phyloP scores from a whole-genome alignment of 2,797 vertebrate genomes.

The Centropyge bicolor region DNA sequence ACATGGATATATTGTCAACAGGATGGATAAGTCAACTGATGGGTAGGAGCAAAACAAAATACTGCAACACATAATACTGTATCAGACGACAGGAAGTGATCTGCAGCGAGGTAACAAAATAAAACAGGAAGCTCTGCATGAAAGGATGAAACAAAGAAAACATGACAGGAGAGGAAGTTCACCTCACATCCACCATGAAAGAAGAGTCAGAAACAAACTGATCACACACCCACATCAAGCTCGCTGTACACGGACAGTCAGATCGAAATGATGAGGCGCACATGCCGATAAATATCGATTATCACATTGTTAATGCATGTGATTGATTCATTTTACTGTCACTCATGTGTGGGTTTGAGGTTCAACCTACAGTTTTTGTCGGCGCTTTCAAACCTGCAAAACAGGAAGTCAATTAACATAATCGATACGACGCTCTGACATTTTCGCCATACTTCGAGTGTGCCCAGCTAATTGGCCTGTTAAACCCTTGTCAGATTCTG shows the following conservation, averaged over 20 bases:
- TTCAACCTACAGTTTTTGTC: conserved; percentile 54
- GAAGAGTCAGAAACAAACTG: not conserved
- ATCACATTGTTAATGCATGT: conserved; percentile 33
- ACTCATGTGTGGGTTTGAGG: conserved; percentile 33
- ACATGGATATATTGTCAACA: not conserved
- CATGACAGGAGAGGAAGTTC: too few relatives aligned
- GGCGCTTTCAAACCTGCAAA: conserved; percentile 50
- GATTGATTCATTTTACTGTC: conserved; percentile 57
- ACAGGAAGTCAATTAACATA: conserved; percentile 57
- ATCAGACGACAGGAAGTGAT: too few relatives aligned
- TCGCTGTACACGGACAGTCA: not conserved
- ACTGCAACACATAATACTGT: too few relatives aligned
- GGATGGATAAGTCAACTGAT: not conserved
- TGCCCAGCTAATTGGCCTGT: conserved; percentile 61
- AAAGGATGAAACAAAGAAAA: too few relatives aligned
- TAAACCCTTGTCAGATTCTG: conserved; percentile 44
- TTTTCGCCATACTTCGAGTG: conserved; percentile 49
- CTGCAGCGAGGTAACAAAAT: too few relatives aligned
- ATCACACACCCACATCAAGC: not conserved
- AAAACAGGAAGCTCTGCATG: too few relatives aligned
- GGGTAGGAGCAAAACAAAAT: too few relatives aligned
- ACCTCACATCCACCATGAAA: too few relatives aligned
- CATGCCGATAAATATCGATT: conserved; percentile 8
- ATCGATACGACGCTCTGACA: conserved; percentile 69
- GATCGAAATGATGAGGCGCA: conserved; percentile 35